Percentiles rank a stretch among this genome's conserved stretches.
Conservation (phyloP, 2,888 invertebrate species). For the Zhengitettix transpicula region DNA sequence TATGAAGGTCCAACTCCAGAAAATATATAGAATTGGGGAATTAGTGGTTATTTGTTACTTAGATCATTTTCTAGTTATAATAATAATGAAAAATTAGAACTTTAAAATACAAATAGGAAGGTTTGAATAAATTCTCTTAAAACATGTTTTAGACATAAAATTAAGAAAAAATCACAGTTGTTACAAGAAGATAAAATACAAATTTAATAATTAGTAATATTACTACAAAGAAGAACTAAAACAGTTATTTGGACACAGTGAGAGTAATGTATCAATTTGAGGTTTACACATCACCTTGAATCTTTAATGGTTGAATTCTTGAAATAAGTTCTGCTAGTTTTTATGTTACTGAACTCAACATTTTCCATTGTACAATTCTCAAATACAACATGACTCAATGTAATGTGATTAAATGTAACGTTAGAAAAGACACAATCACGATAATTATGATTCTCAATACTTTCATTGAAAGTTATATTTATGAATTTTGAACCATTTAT, state of each 20-base stretch:
- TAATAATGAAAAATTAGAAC: too few species aligned
- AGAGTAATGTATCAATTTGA: too few species aligned
- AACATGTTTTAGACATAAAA: too few species aligned
- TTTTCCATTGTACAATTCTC: slow-evolving; percentile 48
- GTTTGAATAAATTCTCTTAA: too few species aligned
- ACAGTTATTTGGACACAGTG: neutral
- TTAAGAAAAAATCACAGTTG: too few species aligned
- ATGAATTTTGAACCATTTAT: neutral
- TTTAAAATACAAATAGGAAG: too few species aligned
- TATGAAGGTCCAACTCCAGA: too few species aligned
- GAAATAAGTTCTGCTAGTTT: slow-evolving; percentile 51
- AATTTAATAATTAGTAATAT: too few species aligned
- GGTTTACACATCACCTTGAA: slow-evolving; percentile 31
- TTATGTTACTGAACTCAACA: slow-evolving; percentile 50
- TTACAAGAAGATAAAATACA: too few species aligned
- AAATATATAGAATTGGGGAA: too few species aligned
- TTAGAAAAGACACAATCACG: neutral
- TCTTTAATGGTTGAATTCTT: slow-evolving; percentile 40
- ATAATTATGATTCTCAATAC: slow-evolving; percentile 38
- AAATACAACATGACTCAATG: slow-evolving; percentile 55
- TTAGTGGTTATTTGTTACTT: too few species aligned
- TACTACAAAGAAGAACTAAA: neutral
- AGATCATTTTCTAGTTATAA: too few species aligned
- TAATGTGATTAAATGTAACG: slow-evolving; percentile 39
- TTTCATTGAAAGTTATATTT: slow-evolving; percentile 34